A percentile compares a stretch with the other conserved stretches of the same genome.
phyloP scores from a whole-genome alignment of 2,888 invertebrate species.

The Limnephilus marmoratus region DNA sequence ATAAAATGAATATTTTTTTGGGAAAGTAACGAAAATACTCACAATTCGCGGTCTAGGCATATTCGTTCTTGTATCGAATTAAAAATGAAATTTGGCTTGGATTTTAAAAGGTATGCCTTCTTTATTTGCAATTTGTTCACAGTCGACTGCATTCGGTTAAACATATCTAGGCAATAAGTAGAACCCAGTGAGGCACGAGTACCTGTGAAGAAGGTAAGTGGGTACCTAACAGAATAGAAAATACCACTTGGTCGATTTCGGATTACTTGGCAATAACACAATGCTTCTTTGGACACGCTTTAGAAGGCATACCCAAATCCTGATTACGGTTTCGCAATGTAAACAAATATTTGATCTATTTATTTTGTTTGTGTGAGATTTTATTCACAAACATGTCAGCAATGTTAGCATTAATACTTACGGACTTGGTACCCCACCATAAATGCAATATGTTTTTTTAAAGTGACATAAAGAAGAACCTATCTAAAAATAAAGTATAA shows the following conservation, averaged over 20 bases:
- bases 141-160: conserved; percentile 11
- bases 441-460: not conserved
- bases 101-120: not conserved
- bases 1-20: too few relatives aligned
- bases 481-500: not conserved
- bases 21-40: too few relatives aligned
- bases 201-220: not conserved
- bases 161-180: conserved; percentile 19
- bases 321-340: conserved; percentile 52
- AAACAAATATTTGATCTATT: conserved; percentile 47
- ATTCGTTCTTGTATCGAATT: not conserved
- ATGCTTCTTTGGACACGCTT: conserved; percentile 48
- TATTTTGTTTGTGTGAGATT: not conserved
- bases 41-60: not conserved
- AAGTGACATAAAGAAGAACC: not conserved
- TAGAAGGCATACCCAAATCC: conserved; percentile 4
- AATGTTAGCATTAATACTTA: not conserved
- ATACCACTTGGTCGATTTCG: conserved; percentile 34
- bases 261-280: conserved; percentile 49
- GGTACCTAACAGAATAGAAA: conserved; percentile 21
- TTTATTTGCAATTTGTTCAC: conserved; percentile 8
- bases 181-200: conserved; percentile 20
- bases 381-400: not conserved
- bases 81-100: not conserved
- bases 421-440: not conserved